Evolutionary conservation across 2,113 vertebrate genomes (phyloP), one percentile per base, ranked within the genome.

Genomic region (Vanacampus margaritifer): DNA sequence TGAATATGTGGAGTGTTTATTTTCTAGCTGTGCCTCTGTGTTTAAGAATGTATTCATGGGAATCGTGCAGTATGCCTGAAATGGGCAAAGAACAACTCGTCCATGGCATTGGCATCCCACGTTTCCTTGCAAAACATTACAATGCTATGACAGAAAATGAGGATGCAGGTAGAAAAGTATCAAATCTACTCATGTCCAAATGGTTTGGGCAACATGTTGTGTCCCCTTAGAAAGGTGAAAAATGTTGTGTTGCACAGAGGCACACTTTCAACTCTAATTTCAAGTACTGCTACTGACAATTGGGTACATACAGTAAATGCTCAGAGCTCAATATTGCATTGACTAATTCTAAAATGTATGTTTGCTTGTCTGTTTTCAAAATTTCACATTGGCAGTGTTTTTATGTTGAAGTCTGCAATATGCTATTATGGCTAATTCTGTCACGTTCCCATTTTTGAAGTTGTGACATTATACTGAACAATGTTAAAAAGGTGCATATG

Each of bases 401-500:
- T 57, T 32, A 19, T 28, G 17, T 57, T 32, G 2, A 57, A 32
- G 28, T 57, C 26, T 19, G 26, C 54, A 57, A 57, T 56, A 32
- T 32, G 54, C 32, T 54, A 11, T 24, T 28, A 56, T 56, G 24
- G 54, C 26, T 3, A 32, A 28, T 28, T 45, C 26, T 5, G 28
- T 54, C 23, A 54, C 3, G 26, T 54, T 54, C 16, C 26, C 14
- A 17, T 28, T 26, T 46, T 28, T 16, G 2, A 32, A 57, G 26
- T 32, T 32, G n/a, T 19, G 26, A 32, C 26, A 28, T 17, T 6
- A 32, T 54, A 12, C 5, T 12, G 23, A 54, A 54, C 24, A 56
- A 26, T 57, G 28, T 57, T 35, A 32, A 53, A 53, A 26, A 24
- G 23, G 54, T 57, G 48, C 21, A 74, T 86, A 71, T 83, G 80